Conservation (phyloP, 2,797 vertebrate species). For the Amniataba percoides region DNA sequence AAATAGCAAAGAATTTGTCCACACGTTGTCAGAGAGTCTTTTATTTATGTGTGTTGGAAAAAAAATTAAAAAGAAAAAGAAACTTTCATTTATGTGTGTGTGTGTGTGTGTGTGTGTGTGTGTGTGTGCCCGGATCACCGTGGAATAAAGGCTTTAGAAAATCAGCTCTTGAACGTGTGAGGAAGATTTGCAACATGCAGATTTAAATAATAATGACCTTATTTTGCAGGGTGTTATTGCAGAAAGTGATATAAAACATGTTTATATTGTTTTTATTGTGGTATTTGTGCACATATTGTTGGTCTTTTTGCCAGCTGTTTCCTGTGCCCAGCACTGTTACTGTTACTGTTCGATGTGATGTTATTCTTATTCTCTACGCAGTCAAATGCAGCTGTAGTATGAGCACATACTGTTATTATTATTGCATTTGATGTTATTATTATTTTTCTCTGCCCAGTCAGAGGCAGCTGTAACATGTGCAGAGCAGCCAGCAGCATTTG, state of each 20-base stretch:
- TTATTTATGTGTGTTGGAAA: neutral
- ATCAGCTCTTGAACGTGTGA: neutral
- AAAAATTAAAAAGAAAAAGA: too few species aligned
- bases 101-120: neutral
- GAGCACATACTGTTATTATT: conserved; percentile 1
- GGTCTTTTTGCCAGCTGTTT: neutral
- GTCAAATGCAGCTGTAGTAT: neutral
- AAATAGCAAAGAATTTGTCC: neutral
- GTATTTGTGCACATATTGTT: neutral
- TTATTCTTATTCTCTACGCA: neutral
- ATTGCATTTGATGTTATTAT: conserved; percentile 7
- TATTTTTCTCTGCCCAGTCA: conserved; percentile 15
- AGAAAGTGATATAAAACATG: neutral
- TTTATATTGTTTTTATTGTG: neutral
- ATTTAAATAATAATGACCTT: neutral
- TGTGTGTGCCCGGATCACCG: neutral
- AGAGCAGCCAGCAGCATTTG: conserved; percentile 45
- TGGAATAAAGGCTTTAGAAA: neutral
- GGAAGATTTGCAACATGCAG: neutral
- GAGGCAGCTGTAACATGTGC: conserved; percentile 54
- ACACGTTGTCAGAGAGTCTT: neutral
- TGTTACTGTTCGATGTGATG: neutral
- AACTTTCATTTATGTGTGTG: too few species aligned
- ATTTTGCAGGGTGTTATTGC: neutral
- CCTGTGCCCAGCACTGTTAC: neutral